Conservation (phyloP, 2,888 invertebrate genomes). For the Stenurella melanura region DNA sequence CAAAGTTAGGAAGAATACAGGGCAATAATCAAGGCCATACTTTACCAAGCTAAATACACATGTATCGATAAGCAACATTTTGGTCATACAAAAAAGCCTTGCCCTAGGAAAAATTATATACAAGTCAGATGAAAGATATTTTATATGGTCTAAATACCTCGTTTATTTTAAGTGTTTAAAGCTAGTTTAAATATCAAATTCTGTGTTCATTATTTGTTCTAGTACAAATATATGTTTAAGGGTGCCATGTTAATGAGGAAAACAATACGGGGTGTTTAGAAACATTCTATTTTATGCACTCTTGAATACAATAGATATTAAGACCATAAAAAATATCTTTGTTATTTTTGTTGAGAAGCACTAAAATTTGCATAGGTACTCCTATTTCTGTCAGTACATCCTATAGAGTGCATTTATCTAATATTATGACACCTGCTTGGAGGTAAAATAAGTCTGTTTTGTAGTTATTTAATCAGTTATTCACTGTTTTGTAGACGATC, state of each 20-base stretch:
- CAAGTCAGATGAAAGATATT: background rate
- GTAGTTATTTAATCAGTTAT: too few relatives aligned
- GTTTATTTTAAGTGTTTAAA: background rate
- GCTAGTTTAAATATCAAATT: too few relatives aligned
- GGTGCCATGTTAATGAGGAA: background rate
- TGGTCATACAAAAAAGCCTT: too few relatives aligned
- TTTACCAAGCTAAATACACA: too few relatives aligned
- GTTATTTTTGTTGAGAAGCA: background rate
- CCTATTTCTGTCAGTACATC: background rate
- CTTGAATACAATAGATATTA: background rate
- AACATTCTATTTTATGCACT: background rate
- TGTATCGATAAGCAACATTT: too few relatives aligned
- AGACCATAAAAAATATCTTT: background rate
- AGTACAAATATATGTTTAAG: background rate
- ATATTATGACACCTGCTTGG: too few relatives aligned
- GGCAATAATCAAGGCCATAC: too few relatives aligned
- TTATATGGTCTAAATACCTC: background rate
- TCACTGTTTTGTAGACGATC: too few relatives aligned
- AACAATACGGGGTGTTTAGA: background rate
- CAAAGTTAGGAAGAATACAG: too few relatives aligned
- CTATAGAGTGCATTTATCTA: background rate
- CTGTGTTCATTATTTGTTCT: background rate
- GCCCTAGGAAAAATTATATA: too few relatives aligned
- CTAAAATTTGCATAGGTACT: background rate
- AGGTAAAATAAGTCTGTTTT: too few relatives aligned